phyloP scores from a whole-genome alignment of 2,113 vertebrate genomes.

The Lontra canadensis region DNA sequence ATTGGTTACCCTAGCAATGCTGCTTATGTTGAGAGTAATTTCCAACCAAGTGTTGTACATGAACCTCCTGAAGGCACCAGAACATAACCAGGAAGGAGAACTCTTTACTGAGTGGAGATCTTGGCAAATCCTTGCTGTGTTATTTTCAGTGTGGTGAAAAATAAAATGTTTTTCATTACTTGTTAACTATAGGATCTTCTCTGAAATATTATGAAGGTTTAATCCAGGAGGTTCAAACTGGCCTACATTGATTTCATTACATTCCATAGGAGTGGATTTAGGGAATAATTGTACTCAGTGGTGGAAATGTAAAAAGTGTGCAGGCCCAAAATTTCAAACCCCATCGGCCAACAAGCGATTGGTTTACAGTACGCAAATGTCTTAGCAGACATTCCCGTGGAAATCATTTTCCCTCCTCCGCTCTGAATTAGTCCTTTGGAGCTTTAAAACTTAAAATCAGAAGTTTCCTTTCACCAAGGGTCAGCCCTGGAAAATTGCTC shows the following conservation, averaged over 20 bases:
- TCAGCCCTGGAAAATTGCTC: constrained; percentile 63
- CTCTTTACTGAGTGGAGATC: neutral
- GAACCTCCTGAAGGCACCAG: neutral
- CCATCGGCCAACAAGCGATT: neutral
- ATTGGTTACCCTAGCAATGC: neutral
- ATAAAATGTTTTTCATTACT: neutral
- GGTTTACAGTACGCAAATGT: neutral
- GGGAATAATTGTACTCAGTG: neutral
- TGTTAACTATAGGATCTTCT: neutral
- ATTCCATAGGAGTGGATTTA: neutral
- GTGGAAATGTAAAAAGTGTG: neutral
- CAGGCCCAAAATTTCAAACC: neutral
- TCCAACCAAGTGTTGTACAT: neutral
- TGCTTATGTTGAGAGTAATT: neutral
- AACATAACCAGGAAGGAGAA: neutral
- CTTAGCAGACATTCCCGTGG: neutral
- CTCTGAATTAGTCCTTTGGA: constrained; percentile 29
- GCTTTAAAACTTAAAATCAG: constrained; percentile 58
- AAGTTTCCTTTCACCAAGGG: constrained; percentile 60
- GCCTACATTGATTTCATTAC: neutral
- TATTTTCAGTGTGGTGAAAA: neutral
- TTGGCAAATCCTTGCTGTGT: neutral
- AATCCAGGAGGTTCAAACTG: constrained; percentile 20
- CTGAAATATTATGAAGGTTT: neutral
- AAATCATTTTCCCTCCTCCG: neutral